Percentiles rank a stretch among this genome's conserved stretches.
Evolutionary conservation across 2,113 vertebrate species (phyloP).

Genomic region (Solea senegalensis): DNA sequence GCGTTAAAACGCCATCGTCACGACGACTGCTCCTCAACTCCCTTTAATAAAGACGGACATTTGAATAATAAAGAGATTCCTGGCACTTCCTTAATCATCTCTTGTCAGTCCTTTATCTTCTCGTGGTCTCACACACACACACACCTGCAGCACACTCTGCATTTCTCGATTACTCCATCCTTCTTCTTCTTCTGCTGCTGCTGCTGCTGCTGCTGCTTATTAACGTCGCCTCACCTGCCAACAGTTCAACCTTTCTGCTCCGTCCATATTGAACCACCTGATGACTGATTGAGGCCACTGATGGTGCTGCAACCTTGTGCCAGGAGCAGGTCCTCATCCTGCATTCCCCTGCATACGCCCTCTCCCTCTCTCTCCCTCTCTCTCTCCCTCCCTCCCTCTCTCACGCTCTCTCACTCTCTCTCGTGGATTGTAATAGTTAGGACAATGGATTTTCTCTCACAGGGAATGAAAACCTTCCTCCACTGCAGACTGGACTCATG

Average conservation of each 20-base stretch:
- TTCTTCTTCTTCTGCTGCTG: background rate
- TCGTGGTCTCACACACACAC: constrained; percentile 29
- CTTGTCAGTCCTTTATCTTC: constrained; percentile 69
- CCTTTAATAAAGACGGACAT: constrained; percentile 66
- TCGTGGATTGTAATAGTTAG: background rate
- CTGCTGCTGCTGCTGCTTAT: constrained; percentile 45
- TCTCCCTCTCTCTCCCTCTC: background rate
- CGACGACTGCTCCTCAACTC: constrained; percentile 14
- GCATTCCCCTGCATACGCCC: constrained; percentile 18
- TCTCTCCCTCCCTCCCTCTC: background rate
- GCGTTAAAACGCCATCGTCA: too few species aligned
- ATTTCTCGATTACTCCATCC: constrained; percentile 59
- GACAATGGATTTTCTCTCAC: background rate
- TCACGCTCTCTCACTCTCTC: background rate
- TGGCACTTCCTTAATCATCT: constrained; percentile 76
- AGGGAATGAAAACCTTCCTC: background rate
- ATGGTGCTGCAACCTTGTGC: constrained; percentile 41
- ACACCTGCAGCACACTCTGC: constrained; percentile 57
- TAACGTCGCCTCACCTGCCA: constrained; percentile 54
- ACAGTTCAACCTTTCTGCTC: constrained; percentile 38
- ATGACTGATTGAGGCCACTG: constrained; percentile 68
- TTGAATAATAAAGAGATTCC: constrained; percentile 57
- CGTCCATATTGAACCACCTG: constrained; percentile 27
- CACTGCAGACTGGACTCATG: constrained; percentile 10
- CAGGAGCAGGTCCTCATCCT: constrained; percentile 40